Base-by-base conservation (phyloP, 2,888 invertebrate species). In the Abscondita cerata region DNA sequence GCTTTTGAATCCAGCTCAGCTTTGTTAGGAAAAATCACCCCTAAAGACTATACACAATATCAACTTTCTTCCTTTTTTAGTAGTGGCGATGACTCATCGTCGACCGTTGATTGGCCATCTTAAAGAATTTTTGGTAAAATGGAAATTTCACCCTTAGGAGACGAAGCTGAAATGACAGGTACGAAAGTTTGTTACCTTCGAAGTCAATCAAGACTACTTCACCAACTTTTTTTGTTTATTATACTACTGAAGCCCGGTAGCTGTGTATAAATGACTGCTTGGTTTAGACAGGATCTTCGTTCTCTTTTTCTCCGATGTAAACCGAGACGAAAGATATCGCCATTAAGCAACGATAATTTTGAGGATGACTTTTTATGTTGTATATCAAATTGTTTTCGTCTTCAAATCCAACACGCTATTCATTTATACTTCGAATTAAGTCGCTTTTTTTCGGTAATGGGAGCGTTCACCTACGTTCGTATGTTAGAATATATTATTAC, bases 181-280 rank as follows among this genome's bases (percentile, higher is more conserved):
- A 55, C 47, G 53, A 59, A 53, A 59, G 51, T 54, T 60, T 55
- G 60, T 51, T 60, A 54, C 40, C 60, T 41, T 60, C 55, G 34
- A 44, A 60, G 55, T 60, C 60, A 60, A 60, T 60, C 60, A 60
- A 51, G 55, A 60, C 60, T 54, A 48, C 56, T 56, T 56, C 56
- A 36, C 48, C 18, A 50, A 33, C 34, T 48, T 56, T 60, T 57
- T 61, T 61, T 61, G 56, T 56, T 59, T 54, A 59, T 59, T 63
- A 59, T 59, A 59, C 54, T 46, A 60, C 60, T 59, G 44, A 60
- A 60, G 60, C 60, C 59, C 59, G 60, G 60, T 64, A 64, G 60
- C 60, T 36, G 64, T 56, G 52, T 60, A 46, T 60, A 64, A 60
- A 64, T 64, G 64, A 41, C 48, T 38, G 52, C 48, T 36, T 52